Conservation (phyloP, 2,888 invertebrate species). For the Rhingia rostrata region DNA sequence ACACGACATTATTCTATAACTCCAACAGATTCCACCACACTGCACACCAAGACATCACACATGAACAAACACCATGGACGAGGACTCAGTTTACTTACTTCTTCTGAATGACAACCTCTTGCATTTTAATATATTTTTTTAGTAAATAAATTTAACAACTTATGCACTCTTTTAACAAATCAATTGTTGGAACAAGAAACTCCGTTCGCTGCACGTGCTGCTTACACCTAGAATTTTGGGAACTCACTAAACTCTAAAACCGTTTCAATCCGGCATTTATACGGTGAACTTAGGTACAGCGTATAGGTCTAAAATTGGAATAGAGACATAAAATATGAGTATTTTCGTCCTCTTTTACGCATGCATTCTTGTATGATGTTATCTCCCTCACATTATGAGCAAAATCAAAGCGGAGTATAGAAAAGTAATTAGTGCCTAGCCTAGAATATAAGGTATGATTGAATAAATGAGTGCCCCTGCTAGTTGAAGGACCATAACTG, state of each 20-base stretch:
- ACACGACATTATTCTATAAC: not conserved
- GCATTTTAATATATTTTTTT: conserved; percentile 24
- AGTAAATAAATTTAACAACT: not conserved
- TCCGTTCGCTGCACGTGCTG: conserved; percentile 33
- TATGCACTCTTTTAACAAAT: conserved; percentile 19
- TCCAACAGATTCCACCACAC: not conserved
- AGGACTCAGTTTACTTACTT: conserved; percentile 16
- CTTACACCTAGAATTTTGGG: conserved; percentile 33
- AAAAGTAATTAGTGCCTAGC: conserved; percentile 4
- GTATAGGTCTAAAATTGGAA: not conserved
- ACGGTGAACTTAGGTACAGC: conserved; percentile 13
- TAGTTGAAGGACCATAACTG: not conserved
- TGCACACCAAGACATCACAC: not conserved
- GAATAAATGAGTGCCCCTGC: not conserved
- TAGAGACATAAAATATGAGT: conserved; percentile 14
- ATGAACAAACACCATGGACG: not conserved
- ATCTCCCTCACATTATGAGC: not conserved
- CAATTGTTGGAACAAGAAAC: conserved; percentile 24
- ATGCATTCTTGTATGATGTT: conserved; percentile 11
- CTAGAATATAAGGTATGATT: not conserved
- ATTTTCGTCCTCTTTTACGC: conserved; percentile 1
- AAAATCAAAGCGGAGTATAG: not conserved
- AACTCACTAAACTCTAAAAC: conserved; percentile 41
- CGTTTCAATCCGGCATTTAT: conserved; percentile 48
- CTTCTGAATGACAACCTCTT: conserved; percentile 12